phyloP scores from a whole-genome alignment of 2,113 vertebrate genomes.

The Machaerirhynchus nigripectus region DNA sequence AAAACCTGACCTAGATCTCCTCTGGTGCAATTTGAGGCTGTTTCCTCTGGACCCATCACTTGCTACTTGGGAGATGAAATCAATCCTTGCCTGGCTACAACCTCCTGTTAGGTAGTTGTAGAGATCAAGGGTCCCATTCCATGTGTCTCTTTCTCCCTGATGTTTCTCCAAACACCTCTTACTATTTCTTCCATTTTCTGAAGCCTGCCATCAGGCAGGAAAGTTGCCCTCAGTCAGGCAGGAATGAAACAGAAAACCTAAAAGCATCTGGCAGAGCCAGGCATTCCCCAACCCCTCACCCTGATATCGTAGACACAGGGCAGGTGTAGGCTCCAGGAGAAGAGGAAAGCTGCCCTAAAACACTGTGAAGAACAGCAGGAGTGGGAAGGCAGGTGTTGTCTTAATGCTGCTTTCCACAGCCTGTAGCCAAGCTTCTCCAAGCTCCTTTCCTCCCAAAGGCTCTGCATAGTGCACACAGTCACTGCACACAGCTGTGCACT shows the following conservation, averaged over 20 bases:
- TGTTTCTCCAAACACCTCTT: not conserved
- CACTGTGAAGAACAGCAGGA: not conserved
- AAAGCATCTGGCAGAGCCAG: not conserved
- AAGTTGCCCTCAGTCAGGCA: not conserved
- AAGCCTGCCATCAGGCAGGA: not conserved
- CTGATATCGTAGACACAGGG: accelerated
- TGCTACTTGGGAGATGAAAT: not conserved
- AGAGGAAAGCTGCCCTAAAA: not conserved
- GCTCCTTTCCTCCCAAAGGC: not conserved
- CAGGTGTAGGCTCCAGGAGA: not conserved
- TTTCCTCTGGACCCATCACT: not conserved
- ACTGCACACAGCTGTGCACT: not conserved
- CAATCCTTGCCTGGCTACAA: accelerated
- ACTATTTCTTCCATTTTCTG: not conserved
- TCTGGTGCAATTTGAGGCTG: not conserved
- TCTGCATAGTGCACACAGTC: accelerated
- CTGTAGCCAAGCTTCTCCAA: not conserved
- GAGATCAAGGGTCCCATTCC: not conserved
- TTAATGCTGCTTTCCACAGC: not conserved
- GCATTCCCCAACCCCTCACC: not conserved
- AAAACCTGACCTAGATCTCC: not conserved
- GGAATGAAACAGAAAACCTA: not conserved
- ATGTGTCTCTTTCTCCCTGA: not conserved
- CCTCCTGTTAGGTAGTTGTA: not conserved
- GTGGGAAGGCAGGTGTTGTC: not conserved